Evolutionary conservation across 30 jellyfish, hydroid and myxozoan genomes (phyloP), one percentile per base, ranked within the genome.

Genomic region (Haliclystus octoradiatus): DNA sequence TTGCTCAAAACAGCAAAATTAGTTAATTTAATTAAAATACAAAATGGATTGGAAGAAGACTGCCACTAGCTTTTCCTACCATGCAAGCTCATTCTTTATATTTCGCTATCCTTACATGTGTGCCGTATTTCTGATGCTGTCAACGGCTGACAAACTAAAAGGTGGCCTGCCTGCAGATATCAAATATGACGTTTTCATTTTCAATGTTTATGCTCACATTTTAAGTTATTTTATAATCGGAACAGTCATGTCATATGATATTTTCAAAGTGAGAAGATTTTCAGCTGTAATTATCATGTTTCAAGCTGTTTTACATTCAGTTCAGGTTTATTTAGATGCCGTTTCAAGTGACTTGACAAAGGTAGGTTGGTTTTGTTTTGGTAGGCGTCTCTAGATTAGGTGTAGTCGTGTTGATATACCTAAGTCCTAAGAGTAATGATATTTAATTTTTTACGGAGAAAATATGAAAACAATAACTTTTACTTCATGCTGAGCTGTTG

Each of bases 51-150:
- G n/a, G n/a, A n/a, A n/a, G n/a, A n/a, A n/a, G n/a, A n/a, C n/a
- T n/a, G n/a, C n/a, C n/a, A n/a, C n/a, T n/a, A n/a, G n/a, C n/a
- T n/a, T n/a, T n/a, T n/a, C n/a, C n/a, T 80, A 72, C 53, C 26
- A 1, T 19, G 34, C 85, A 0, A 34, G 78, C 2, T 80, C 82
- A 22, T 76, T 82, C 26, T 22, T 76, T 34, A 28, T 89, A 26
- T 32, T 85, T n/a, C 71, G 98, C 50, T 89, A 83, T 73, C 98
- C 98, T 4, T 89, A 89, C 57, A 72, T 70, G 2, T 74, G 84
- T 49, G 98, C 98, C n/a, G 76, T 89, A 0, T 60, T 81, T 13
- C 71, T 80, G 31, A 81, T 89, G 98, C 32, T 89, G 50, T 47
- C 84, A 5, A 89, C 98, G 12, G 94, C 84, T 27, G 98, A 89